Evolutionary conservation across 1,140 invertebrate genomes (phyloP), one percentile per base, ranked within the genome.

Genomic region (Frieseomelitta varia): DNA sequence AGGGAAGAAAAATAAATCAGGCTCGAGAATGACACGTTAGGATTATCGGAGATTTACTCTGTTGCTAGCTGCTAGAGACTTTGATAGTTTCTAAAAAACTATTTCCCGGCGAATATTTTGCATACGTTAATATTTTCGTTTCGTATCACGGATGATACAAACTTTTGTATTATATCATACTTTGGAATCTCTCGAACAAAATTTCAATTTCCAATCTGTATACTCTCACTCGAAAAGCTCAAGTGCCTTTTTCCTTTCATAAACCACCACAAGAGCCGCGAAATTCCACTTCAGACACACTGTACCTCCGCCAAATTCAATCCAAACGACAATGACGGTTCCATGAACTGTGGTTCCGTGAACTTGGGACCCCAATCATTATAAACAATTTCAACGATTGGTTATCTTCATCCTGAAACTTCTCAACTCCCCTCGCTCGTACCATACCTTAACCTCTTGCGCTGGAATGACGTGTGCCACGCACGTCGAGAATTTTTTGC

Each of bases 11-110:
- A 53, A 80, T 72, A 73, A 80, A 63, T 80, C 68, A 30, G 14
- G n/a, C 27, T 39, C n/a, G 55, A 63, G 78, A 72, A 30, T 19
- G 68, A 21, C n/a, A 67, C 39, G 12, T 30, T 51, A 17, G 79
- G 68, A 61, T 80, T 73, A 80, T 73, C 34, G 17, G 30, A 27
- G 79, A 80, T 80, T 73, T 80, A 80, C 58, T 56, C 14, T 4
- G 12, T 4, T 27, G 8, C n/a, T 10, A 4, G 21, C 30, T 11
- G 27, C 17, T 34, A 15, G 14, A 30, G 11, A 30, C 10, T 67
- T 21, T 34, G 17, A 4, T 30, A n/a, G 51, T 14, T n/a, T 56
- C 12, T 8, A n/a, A 53, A n/a, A 53, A 14, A n/a, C 15, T 34
- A 34, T 19, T 1, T 1, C 8, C 0, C 0, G 1, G 0, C 63